Base-by-base conservation (phyloP, 2,888 invertebrate species). In the Steinernema scapterisci region DNA sequence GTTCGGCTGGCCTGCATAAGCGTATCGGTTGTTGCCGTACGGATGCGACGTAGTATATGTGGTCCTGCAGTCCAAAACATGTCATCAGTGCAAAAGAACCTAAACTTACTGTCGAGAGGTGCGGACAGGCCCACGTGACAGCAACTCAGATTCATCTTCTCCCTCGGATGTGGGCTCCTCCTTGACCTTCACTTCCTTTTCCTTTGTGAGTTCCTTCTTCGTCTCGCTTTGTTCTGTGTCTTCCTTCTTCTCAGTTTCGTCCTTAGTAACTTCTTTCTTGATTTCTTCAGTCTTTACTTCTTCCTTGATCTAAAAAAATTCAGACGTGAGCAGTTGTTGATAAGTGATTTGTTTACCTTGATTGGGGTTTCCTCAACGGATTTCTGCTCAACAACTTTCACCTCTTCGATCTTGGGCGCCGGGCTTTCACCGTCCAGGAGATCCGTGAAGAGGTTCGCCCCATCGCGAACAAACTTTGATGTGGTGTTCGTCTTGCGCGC, bases 401-500 rank as follows among this genome's bases (percentile, higher is more conserved):
- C 27, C 27, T 52, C 71, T 74, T 75, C 45, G 13, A 46, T 56
- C 27, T 43, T 23, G 5, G 25, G 38, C 11, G 31, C 25, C 19
- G 54, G 71, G 3, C 72, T 79, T n/a, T 54, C 51, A 7, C 51
- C 81, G 74, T 76, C 76, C 71, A 82, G 73, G 3, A 87, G 76
- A 75, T 86, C 87, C 1, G 79, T 80, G 74, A 83, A 83, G 11
- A 87, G 79, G 48, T 80, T 81, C 5, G 79, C 75, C 0, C 81
- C 73, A 73, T 83, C 79, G n/a, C 83, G 80, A 27, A 82, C 80
- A 74, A 85, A 83, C 73, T 84, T 86, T n/a, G 81, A 80, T 9
- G 86, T 84, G 7, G 86, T 86, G 73, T 86, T 86, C 27, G 85
- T 84, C 76, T 86, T 86, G 27, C 80, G 78, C 7, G 87, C 87